Evolutionary conservation across 2,113 vertebrate species (phyloP).

Genomic region (Nycticebus coucang): DNA sequence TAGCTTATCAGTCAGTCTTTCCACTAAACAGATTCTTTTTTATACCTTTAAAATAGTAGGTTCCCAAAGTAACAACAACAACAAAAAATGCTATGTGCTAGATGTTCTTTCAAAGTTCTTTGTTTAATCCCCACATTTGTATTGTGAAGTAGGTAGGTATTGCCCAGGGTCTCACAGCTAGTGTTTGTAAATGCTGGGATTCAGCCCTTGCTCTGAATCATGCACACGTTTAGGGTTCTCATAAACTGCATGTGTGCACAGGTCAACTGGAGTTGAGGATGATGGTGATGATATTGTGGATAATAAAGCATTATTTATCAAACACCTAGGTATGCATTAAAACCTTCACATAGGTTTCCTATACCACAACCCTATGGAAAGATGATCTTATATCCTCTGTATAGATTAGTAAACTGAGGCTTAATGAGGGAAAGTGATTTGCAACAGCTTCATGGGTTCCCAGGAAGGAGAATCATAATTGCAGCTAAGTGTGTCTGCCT

Average conservation of each 20-base stretch:
- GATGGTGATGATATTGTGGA: rapidly evolving
- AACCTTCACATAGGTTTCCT: background rate
- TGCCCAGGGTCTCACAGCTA: background rate
- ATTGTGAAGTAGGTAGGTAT: background rate
- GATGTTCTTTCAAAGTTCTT: background rate
- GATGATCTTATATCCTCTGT: background rate
- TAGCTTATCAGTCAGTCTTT: background rate
- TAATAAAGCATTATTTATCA: background rate
- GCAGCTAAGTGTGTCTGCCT: background rate
- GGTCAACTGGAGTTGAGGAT: background rate
- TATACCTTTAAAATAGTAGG: background rate
- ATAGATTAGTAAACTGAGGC: background rate
- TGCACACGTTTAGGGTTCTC: rapidly evolving
- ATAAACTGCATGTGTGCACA: rapidly evolving
- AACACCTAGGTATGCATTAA: background rate
- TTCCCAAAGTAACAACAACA: background rate
- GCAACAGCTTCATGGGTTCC: background rate
- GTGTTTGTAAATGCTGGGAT: background rate
- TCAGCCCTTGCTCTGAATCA: too few relatives aligned
- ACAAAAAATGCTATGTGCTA: background rate
- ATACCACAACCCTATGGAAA: rapidly evolving
- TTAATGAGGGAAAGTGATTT: background rate
- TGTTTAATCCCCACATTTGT: background rate
- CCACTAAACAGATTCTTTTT: background rate
- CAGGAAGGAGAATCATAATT: background rate